Percentiles rank a stretch among this genome's conserved stretches.
These are phyloP conservation scores for Sebastes diploproa DNA, from an alignment of 2,797 vertebrate species.

Conservation along the genomic window DNA sequence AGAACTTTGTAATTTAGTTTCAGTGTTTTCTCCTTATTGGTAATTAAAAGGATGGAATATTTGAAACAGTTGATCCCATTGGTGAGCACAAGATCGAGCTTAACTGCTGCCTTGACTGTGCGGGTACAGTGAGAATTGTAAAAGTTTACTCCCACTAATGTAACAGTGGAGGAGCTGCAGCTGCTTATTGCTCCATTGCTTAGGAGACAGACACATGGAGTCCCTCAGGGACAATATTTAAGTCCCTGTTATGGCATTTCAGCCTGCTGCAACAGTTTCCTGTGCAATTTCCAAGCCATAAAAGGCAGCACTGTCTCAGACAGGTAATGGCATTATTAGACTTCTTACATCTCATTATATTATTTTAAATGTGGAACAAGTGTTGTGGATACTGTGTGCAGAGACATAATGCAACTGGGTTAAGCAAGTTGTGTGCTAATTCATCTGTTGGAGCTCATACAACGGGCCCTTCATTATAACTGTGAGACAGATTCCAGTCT, in stretches of 20 bases:
- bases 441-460: conserved; percentile 15
- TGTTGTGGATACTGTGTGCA: not conserved
- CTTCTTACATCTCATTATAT: conserved; percentile 57
- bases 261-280: conserved; percentile 53
- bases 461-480: conserved; percentile 37
- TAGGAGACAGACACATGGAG: conserved; percentile 34
- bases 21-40: not conserved
- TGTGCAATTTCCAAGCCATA: conserved; percentile 49
- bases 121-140: conserved; percentile 6
- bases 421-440: conserved; percentile 34
- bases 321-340: conserved; percentile 58
- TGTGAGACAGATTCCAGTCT: conserved; percentile 35
- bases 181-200: conserved; percentile 40
- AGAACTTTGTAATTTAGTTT: not conserved
- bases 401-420: conserved; percentile 17
- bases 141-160: conserved; percentile 19
- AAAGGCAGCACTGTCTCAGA: conserved; percentile 41
- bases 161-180: conserved; percentile 28
- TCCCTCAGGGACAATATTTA: conserved; percentile 55
- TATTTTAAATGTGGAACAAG: conserved; percentile 46
- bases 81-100: not conserved
- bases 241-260: conserved; percentile 55
- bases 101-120: not conserved
- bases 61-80: not conserved
- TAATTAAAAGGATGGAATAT: not conserved